Conservation (phyloP, 1,140 invertebrate genomes). For the Euborellia annulipes region DNA sequence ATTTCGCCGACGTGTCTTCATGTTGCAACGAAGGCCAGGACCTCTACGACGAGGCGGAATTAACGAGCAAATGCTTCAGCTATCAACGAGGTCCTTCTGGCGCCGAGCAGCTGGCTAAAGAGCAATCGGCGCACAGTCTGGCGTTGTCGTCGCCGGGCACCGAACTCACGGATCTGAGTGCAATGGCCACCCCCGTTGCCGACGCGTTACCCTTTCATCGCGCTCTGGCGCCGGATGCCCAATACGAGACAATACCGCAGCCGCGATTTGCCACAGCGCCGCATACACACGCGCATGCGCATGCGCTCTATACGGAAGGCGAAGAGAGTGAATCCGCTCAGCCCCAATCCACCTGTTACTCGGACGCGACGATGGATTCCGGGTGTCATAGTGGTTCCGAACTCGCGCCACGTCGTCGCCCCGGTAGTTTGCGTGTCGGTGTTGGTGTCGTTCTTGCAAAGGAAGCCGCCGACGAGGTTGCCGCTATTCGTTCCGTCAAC, state of each 20-base stretch:
- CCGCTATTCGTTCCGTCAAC: no score
- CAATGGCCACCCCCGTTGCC: slow-evolving; percentile 13
- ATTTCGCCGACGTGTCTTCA: slow-evolving; percentile 74
- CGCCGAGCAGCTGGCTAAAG: slow-evolving; percentile 9
- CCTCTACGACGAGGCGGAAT: slow-evolving; percentile 18
- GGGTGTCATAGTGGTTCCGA: slow-evolving; percentile 23
- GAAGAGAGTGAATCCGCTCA: slow-evolving; percentile 22
- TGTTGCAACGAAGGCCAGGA: slow-evolving; percentile 44
- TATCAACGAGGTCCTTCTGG: slow-evolving; percentile 13
- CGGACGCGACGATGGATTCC: slow-evolving; percentile 21
- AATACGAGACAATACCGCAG: slow-evolving; percentile 41
- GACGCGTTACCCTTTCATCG: slow-evolving; percentile 19
- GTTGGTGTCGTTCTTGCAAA: no score
- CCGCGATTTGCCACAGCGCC: slow-evolving; percentile 18
- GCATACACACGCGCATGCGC: slow-evolving; percentile 8
- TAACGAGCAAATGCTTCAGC: slow-evolving; percentile 14
- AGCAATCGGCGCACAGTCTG: slow-evolving; percentile 6
- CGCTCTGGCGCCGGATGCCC: slow-evolving; percentile 37
- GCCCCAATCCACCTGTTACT: slow-evolving; percentile 23
- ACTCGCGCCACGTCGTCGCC: not conserved
- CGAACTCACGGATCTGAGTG: slow-evolving; percentile 11
- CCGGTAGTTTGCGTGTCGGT: no score
- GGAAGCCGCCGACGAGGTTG: no score
- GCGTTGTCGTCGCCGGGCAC: slow-evolving; percentile 10
- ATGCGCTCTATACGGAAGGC: slow-evolving; percentile 12